Evolutionary conservation across 2,797 vertebrate genomes (phyloP).

Genomic region (Gadopsis marmoratus): DNA sequence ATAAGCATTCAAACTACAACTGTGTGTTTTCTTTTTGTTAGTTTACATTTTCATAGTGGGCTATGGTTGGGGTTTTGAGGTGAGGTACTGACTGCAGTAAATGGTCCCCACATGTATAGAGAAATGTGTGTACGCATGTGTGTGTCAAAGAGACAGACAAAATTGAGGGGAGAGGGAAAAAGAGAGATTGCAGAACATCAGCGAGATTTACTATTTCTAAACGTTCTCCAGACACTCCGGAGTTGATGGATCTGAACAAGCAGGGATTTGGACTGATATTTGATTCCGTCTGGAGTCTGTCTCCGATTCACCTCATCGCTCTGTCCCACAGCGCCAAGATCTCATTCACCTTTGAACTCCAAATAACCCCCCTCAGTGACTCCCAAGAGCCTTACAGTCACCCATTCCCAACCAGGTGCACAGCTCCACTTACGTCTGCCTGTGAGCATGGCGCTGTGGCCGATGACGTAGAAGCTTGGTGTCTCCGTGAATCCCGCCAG

Average conservation of each 20-base stretch:
- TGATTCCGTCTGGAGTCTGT: constrained; percentile 64
- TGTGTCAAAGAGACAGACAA: background rate
- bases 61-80: background rate
- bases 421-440: constrained; percentile 12
- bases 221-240: constrained; percentile 32
- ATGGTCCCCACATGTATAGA: background rate
- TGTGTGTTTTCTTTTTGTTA: background rate
- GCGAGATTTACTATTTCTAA: constrained; percentile 51
- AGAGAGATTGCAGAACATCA: constrained; percentile 32
- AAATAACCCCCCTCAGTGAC: constrained; percentile 19
- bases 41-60: background rate
- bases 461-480: background rate
- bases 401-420: constrained; percentile 42
- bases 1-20: too few species aligned
- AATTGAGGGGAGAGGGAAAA: background rate
- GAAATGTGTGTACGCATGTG: background rate
- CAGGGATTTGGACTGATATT: constrained; percentile 66
- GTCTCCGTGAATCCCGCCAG: constrained; percentile 22
- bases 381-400: constrained; percentile 7
- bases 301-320: constrained; percentile 64
- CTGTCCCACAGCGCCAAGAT: constrained; percentile 24
- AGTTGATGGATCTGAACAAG: constrained; percentile 64
- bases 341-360: constrained; percentile 64
- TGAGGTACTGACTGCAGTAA: background rate
- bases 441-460: constrained; percentile 3